These are phyloP conservation scores for Crotalus tigris DNA, from an alignment of 2,113 vertebrate genomes.

Conservation along the genomic window DNA sequence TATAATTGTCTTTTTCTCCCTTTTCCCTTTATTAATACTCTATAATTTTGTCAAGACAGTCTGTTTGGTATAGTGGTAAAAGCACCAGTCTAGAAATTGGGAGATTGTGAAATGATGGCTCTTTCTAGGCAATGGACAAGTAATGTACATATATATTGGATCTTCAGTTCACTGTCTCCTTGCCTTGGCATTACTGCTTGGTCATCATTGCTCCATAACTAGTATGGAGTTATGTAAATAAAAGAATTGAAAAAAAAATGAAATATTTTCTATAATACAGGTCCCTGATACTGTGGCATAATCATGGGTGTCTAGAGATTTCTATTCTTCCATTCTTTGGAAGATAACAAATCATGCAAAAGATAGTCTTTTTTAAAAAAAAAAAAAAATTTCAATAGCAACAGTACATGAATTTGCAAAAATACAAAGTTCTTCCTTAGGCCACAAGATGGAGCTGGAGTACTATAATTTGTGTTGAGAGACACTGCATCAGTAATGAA, in stretches of 20 bases:
- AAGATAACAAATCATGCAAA: not conserved
- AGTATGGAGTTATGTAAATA: not conserved
- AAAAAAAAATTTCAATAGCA: not conserved
- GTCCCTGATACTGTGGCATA: not conserved
- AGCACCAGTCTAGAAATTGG: not conserved
- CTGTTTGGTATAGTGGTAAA: not conserved
- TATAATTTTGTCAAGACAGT: not conserved
- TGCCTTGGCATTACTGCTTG: not conserved
- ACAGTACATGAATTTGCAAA: not conserved
- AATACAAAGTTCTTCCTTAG: not conserved
- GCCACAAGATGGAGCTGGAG: not conserved
- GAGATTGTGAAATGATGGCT: not conserved
- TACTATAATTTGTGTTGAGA: not conserved
- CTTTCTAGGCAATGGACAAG: not conserved
- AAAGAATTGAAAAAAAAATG: not conserved
- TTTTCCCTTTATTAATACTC: not conserved
- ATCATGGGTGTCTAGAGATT: not conserved
- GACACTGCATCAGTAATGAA: not conserved
- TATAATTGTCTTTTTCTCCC: not conserved
- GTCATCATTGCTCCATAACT: not conserved
- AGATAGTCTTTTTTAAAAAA: not conserved
- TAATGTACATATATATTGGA: not conserved
- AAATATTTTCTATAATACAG: not conserved
- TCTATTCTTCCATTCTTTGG: not conserved
- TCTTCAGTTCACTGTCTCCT: not conserved